Conservation (phyloP, 2,888 invertebrate species). For the Pollenia labialis region DNA sequence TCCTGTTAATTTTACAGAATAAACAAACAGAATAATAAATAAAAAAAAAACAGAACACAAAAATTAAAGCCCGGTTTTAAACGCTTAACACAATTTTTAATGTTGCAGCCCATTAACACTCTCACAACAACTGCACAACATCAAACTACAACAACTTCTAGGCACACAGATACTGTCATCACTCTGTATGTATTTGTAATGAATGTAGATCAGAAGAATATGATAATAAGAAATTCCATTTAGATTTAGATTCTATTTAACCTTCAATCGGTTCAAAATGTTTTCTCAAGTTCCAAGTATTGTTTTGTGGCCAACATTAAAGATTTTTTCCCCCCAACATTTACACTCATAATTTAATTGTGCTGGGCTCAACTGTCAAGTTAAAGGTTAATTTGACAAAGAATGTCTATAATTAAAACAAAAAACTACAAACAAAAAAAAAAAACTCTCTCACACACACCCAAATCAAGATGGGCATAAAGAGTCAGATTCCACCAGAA, state of each 20-base stretch:
- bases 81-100: conserved; percentile 49
- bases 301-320: conserved; percentile 33
- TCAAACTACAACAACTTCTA: neutral
- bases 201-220: conserved; percentile 33
- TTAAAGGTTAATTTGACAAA: conserved; percentile 73
- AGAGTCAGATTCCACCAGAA: neutral
- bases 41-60: conserved; percentile 2
- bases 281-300: conserved; percentile 7
- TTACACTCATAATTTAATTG: conserved; percentile 67
- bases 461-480: conserved; percentile 14
- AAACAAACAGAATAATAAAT: neutral
- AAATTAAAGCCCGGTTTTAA: conserved; percentile 41
- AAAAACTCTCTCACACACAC: conserved; percentile 51
- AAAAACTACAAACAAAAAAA: neutral
- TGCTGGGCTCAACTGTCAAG: conserved; percentile 66
- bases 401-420: conserved; percentile 70
- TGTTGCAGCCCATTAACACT: conserved; percentile 42
- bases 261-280: conserved; percentile 61
- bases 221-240: conserved; percentile 69
- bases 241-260: conserved; percentile 56
- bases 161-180: neutral
- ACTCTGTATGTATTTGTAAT: conserved; percentile 10
- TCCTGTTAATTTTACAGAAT: conserved; percentile 40
- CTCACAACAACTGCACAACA: conserved; percentile 20
- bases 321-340: conserved; percentile 26